A percentile compares a stretch with the other conserved stretches of the same genome.
Evolutionary conservation across 2,113 vertebrate genomes (phyloP).

Genomic region (Brachyhypopomus occidentalis): DNA sequence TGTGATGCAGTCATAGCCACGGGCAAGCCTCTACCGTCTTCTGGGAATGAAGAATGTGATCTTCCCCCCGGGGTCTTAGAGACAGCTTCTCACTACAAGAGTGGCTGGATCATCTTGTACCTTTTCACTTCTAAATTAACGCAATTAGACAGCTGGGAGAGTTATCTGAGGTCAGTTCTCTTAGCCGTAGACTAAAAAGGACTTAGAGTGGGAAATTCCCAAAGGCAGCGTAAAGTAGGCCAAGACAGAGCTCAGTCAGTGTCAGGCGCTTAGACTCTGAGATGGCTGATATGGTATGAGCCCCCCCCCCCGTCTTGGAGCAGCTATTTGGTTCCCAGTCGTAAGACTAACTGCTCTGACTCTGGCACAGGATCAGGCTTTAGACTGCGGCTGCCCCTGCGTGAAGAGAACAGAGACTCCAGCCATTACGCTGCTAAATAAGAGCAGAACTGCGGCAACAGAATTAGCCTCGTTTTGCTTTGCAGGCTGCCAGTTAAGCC

Average conservation of each 20-base stretch:
- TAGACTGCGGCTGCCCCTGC: slow-evolving; percentile 5
- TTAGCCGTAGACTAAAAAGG: background rate
- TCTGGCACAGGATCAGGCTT: slow-evolving; percentile 21
- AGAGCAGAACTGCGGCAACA: slow-evolving; percentile 61
- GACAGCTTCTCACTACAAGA: slow-evolving; percentile 16
- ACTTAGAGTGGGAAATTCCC: background rate
- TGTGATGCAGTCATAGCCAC: background rate
- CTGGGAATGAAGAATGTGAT: slow-evolving; percentile 4
- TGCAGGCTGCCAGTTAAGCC: slow-evolving; percentile 56
- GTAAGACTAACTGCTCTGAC: background rate
- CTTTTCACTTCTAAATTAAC: slow-evolving; percentile 4
- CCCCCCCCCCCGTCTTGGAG: slow-evolving; percentile 9
- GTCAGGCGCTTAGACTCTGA: slow-evolving; percentile 3
- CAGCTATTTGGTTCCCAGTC: slow-evolving; percentile 9
- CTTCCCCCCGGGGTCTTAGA: background rate
- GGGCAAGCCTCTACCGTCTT: slow-evolving; percentile 2
- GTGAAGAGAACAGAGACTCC: slow-evolving; percentile 35
- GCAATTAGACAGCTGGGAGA: background rate
- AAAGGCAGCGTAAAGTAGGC: background rate
- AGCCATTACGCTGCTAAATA: slow-evolving; percentile 55
- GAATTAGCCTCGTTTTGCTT: slow-evolving; percentile 59
- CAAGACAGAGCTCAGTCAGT: slow-evolving; percentile 16
- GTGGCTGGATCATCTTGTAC: background rate
- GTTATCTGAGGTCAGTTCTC: background rate
- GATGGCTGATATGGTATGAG: background rate